Percentiles rank a stretch among this genome's conserved stretches.
These are phyloP conservation scores for Cirrhinus molitorella DNA, from an alignment of 2,797 vertebrate species.

Conservation along the genomic window DNA sequence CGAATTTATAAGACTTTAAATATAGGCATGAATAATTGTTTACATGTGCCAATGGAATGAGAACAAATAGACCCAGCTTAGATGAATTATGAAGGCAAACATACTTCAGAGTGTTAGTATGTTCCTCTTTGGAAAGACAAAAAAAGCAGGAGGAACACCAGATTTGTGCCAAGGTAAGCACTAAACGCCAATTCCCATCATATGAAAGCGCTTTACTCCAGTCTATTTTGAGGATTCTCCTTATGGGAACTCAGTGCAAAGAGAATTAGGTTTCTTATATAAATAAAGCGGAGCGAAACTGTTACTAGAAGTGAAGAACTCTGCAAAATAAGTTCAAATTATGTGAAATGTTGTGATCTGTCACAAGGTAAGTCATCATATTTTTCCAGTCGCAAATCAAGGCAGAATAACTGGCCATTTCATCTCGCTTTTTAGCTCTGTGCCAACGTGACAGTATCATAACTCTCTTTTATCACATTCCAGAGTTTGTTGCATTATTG, in stretches of 20 bases:
- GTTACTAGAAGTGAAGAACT: neutral
- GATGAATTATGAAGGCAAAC: constrained; percentile 35
- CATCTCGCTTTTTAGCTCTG: constrained; percentile 32
- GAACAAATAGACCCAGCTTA: constrained; percentile 30
- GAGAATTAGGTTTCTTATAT: neutral
- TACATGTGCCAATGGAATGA: constrained; percentile 13
- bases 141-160: constrained; percentile 9
- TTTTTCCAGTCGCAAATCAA: constrained; percentile 21
- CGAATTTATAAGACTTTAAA: neutral
- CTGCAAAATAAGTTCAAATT: neutral
- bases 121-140: constrained; percentile 29
- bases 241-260: neutral
- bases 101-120: neutral
- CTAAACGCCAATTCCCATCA: neutral
- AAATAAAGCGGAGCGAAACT: neutral
- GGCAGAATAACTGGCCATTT: constrained; percentile 21
- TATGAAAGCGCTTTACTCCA: neutral
- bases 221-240: constrained; percentile 9
- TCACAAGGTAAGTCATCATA: constrained; percentile 1
- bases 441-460: constrained; percentile 39
- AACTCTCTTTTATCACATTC: constrained; percentile 42
- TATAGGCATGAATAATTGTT: constrained; percentile 12
- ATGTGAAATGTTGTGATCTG: constrained; percentile 12
- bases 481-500: constrained; percentile 46
- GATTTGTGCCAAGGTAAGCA: constrained; percentile 23